Percentiles rank a stretch among this genome's conserved stretches.
Evolutionary conservation across 2,888 invertebrate species (phyloP).

Genomic region (Leucania comma): DNA sequence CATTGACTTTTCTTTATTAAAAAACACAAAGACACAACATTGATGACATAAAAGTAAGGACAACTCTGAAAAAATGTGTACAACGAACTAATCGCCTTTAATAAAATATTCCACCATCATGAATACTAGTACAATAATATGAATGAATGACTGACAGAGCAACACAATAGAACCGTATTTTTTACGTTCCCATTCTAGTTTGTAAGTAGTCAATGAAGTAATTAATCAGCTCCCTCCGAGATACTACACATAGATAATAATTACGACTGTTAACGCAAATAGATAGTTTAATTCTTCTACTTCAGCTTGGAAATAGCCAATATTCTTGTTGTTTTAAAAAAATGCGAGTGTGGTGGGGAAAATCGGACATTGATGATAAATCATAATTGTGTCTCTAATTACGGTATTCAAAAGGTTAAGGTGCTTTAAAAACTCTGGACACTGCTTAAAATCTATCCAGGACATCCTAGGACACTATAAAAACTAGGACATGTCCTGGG

Average conservation of each 20-base stretch:
- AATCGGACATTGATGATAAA: neutral
- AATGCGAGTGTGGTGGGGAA: neutral
- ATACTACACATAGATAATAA: slow-evolving; percentile 54
- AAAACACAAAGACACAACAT: neutral
- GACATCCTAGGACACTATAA: no score
- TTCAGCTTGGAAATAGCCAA: neutral
- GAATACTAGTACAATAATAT: slow-evolving; percentile 15
- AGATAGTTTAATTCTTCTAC: slow-evolving; percentile 20
- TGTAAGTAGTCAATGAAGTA: slow-evolving; percentile 32
- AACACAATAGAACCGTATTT: slow-evolving; percentile 47
- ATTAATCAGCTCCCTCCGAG: slow-evolving; percentile 35
- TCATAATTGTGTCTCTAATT: no score
- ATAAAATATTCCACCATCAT: slow-evolving; percentile 14
- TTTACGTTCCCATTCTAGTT: slow-evolving; percentile 28
- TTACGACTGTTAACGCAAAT: slow-evolving; percentile 14
- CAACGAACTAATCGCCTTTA: neutral
- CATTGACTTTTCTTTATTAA: no score
- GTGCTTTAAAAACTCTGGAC: no score
- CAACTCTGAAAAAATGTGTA: neutral
- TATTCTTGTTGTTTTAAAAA: slow-evolving; percentile 2
- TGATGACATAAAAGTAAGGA: slow-evolving; percentile 1
- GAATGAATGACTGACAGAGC: slow-evolving; percentile 20
- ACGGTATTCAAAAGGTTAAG: no score
- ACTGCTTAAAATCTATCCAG: no score
- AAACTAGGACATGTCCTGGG: no score